Conservation (phyloP, 1,140 invertebrate genomes). For the Matsumurasca onukii region DNA sequence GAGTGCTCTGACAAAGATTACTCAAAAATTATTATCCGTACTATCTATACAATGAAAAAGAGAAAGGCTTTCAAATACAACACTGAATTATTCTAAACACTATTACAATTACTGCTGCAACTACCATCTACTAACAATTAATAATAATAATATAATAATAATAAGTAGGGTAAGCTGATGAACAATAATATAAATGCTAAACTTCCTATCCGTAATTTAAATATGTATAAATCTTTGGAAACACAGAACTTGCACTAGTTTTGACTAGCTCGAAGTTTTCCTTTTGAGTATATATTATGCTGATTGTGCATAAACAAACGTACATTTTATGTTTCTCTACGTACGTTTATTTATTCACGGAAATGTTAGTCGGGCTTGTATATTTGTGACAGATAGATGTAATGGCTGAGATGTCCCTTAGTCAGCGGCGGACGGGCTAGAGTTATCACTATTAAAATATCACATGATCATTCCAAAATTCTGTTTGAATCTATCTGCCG, state of each 20-base stretch:
- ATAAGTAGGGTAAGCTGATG: constrained; percentile 31
- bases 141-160: constrained; percentile 39
- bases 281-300: constrained; percentile 8
- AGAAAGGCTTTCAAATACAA: constrained; percentile 36
- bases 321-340: background rate
- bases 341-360: background rate
- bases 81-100: constrained; percentile 39
- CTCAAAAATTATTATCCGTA: constrained; percentile 7
- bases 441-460: constrained; percentile 18
- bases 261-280: constrained; percentile 40
- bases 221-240: constrained; percentile 39
- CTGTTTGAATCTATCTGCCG: background rate
- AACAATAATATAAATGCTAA: constrained; percentile 21
- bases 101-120: constrained; percentile 38
- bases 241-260: constrained; percentile 44
- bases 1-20: constrained; percentile 15
- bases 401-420: background rate
- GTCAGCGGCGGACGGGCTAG: background rate
- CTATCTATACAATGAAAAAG: constrained; percentile 16
- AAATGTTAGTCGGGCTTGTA: background rate
- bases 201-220: constrained; percentile 27
- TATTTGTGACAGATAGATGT: background rate
- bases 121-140: constrained; percentile 39
- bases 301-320: background rate
- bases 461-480: constrained; percentile 11